A percentile compares a stretch with the other conserved stretches of the same genome.
These are phyloP conservation scores for Automeris io DNA, from an alignment of 2,888 invertebrate species.

Conservation along the genomic window DNA sequence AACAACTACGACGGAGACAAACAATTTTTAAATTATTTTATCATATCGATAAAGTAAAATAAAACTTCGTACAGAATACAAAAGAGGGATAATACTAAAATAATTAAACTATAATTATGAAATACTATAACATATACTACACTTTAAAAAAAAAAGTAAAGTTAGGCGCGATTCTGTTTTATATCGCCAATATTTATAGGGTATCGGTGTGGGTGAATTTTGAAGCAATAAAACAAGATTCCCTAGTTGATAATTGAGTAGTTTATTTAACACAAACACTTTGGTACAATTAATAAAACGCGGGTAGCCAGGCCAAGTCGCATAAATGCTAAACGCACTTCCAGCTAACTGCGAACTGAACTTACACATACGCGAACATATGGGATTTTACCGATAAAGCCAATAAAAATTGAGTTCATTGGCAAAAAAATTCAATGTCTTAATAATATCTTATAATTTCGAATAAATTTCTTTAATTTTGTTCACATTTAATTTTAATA, in stretches of 20 bases:
- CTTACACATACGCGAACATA: slow-evolving; percentile 50
- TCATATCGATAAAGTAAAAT: too few relatives aligned
- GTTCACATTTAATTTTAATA: slow-evolving; percentile 51
- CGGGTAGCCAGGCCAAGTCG: slow-evolving; percentile 53
- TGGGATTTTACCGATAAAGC: too few relatives aligned
- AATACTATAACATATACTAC: too few relatives aligned
- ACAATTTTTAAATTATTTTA: too few relatives aligned
- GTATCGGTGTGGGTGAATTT: slow-evolving; percentile 4
- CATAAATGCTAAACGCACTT: slow-evolving; percentile 40
- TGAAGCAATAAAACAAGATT: slow-evolving; percentile 43
- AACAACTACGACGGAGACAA: too few relatives aligned
- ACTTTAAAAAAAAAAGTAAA: too few relatives aligned
- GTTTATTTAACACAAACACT: slow-evolving; percentile 78
- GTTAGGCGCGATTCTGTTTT: too few relatives aligned
- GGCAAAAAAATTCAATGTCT: slow-evolving; percentile 26
- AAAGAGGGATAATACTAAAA: too few relatives aligned
- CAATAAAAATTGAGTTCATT: slow-evolving; percentile 22
- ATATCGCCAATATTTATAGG: too few relatives aligned
- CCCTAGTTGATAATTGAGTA: slow-evolving; percentile 68
- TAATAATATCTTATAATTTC: slow-evolving; percentile 36
- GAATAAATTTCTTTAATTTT: slow-evolving; percentile 45
- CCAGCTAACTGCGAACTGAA: slow-evolving; percentile 55
- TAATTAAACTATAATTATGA: too few relatives aligned
- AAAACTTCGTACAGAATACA: too few relatives aligned
- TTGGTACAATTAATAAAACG: slow-evolving; percentile 75